A percentile compares a stretch with the other conserved stretches of the same genome.
phyloP scores from a whole-genome alignment of 2,113 vertebrate genomes.

The Lates calcarifer region DNA sequence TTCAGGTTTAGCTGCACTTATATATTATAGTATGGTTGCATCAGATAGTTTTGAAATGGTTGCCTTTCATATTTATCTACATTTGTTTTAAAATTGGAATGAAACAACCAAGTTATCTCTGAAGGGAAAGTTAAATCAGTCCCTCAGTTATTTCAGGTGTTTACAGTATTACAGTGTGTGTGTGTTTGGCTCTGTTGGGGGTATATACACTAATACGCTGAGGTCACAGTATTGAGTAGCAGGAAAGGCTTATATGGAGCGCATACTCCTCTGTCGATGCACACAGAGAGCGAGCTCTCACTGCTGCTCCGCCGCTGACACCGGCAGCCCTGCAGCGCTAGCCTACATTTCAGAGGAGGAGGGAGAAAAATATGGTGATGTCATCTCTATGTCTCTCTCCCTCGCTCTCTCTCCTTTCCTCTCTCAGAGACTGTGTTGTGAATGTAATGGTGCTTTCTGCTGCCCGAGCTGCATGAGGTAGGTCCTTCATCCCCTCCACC shows the following conservation, averaged over 20 bases:
- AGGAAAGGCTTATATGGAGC: neutral
- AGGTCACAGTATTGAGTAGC: conserved; percentile 13
- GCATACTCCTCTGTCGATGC: neutral
- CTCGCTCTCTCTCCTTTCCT: conserved; percentile 15
- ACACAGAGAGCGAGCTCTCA: conserved; percentile 35
- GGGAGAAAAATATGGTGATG: conserved; percentile 72
- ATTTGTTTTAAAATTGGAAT: no score
- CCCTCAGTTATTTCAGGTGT: neutral
- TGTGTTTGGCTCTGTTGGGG: neutral
- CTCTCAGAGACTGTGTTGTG: conserved; percentile 60
- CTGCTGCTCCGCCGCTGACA: conserved; percentile 41
- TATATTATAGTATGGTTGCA: no score
- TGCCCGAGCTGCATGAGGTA: conserved; percentile 67
- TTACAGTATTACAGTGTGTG: neutral
- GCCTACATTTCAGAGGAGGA: conserved; percentile 66
- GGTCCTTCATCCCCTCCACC: conserved; percentile 56
- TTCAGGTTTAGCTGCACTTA: no score
- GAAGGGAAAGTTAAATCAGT: no score
- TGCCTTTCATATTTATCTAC: no score
- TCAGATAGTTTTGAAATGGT: no score
- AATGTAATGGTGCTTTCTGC: conserved; percentile 61
- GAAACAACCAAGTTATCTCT: no score
- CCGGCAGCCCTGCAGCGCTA: conserved; percentile 57
- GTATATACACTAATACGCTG: neutral
- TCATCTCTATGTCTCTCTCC: conserved; percentile 69